phyloP scores from a whole-genome alignment of 2,113 vertebrate genomes.

The Uria aalge region DNA sequence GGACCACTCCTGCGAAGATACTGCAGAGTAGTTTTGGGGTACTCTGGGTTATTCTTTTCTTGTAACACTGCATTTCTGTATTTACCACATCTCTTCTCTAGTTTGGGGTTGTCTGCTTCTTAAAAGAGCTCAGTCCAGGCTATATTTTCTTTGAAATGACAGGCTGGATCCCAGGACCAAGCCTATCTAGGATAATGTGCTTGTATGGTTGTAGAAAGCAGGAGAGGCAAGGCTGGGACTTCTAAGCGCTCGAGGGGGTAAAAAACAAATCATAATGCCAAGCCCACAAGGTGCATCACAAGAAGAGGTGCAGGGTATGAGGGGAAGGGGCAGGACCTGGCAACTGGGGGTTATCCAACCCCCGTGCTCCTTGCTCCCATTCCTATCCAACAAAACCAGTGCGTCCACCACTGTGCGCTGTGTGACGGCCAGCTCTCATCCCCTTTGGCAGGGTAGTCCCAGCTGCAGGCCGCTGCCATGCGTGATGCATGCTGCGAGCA shows the following conservation, averaged over 20 bases:
- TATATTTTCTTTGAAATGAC: neutral
- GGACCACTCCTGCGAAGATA: neutral
- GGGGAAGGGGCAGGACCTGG: neutral
- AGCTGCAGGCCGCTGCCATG: neutral
- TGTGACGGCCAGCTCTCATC: neutral
- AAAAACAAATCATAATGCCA: neutral
- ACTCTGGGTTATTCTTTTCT: neutral
- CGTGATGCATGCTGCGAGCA: neutral
- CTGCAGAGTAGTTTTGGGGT: neutral
- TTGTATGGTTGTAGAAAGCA: neutral
- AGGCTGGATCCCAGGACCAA: neutral
- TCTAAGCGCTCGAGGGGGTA: rapidly evolving
- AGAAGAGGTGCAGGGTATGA: neutral
- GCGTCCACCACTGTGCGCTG: neutral
- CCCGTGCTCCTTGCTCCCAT: neutral
- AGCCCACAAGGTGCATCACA: neutral
- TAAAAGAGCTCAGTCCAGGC: neutral
- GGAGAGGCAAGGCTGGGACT: neutral
- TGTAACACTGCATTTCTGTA: neutral
- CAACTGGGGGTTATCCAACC: rapidly evolving
- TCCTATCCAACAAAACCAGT: neutral
- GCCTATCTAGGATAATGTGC: too few species aligned
- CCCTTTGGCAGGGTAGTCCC: neutral
- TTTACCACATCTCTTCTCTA: neutral
- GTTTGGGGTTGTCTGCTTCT: neutral